Evolutionary conservation across 2,888 invertebrate species (phyloP), one percentile per base, ranked within the genome.

Genomic region (Xanthorhoe designata): DNA sequence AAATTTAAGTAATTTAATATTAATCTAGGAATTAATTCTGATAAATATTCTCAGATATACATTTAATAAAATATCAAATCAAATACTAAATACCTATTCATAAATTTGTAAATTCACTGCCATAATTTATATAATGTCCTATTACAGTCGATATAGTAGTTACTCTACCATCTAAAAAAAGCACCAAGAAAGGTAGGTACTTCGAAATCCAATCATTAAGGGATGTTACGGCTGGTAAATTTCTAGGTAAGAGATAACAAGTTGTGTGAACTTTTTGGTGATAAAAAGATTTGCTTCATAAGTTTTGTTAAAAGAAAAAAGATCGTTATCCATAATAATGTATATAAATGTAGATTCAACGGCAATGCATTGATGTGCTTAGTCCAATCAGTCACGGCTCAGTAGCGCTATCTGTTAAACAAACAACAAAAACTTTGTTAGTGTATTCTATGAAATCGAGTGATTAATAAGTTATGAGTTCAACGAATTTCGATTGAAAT

Each of bases 341-440:
- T n/a, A 52, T 60, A 52, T 3, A 17, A 0, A 47, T 10, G n/a
- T 19, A 24, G 13, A 58, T 51, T 4, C 32, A 49, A 57, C 17
- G 15, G 29, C 29, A 38, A 29, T 24, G 13, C 18, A 57, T 45
- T 47, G 57, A 32, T 18, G 18, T 35, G 35, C 47, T 35, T 52
- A 50, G 19, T 17, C 53, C 59, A 60, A 60, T 63, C 47, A 64
- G 68, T 68, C 61, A 61, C 58, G 64, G 57, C 32, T 64, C 45
- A 66, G 58, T 61, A 61, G 53, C 58, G 50, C 58, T 42, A 66
- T 58, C 53, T 61, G 42, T 61, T 61, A 47, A 29, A 35, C 52
- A 47, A 66, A 7, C 42, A 42, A 61, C 57, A 66, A 62, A 58
- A 66, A 66, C 42, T 51, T 62, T 50, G 66, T 58, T 61, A 65